Evolutionary conservation across 1,140 invertebrate genomes (phyloP).

Genomic region (Metopolophium dirhodum): DNA sequence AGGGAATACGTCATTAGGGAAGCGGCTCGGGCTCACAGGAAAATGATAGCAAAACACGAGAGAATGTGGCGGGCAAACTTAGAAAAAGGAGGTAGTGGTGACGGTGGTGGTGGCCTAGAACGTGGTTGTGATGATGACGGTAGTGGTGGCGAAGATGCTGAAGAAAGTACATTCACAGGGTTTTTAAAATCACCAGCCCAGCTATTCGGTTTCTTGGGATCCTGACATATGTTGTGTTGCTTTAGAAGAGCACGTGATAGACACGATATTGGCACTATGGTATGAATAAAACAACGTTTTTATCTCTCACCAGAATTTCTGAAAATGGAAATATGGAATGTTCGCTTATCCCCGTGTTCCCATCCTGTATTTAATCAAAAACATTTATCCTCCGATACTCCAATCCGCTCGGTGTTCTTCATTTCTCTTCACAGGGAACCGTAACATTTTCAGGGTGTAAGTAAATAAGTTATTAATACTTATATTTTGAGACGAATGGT

Average conservation of each 20-base stretch:
- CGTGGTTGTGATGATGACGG: conserved; percentile 74
- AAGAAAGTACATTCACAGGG: conserved; percentile 64
- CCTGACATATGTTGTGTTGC: conserved; percentile 26
- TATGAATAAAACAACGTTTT: not conserved
- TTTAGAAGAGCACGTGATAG: not conserved
- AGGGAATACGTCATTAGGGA: conserved; percentile 12
- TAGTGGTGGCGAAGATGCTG: conserved; percentile 63
- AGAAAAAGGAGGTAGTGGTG: conserved; percentile 67
- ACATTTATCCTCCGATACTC: not conserved
- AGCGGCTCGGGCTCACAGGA: not conserved
- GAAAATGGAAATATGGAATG: not conserved
- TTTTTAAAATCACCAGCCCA: conserved; percentile 57
- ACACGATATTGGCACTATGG: conserved; percentile 32
- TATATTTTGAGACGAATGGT: not conserved
- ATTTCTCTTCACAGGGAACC: conserved; percentile 45
- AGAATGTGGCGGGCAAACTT: conserved; percentile 73
- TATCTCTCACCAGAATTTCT: not conserved
- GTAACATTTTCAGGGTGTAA: conserved; percentile 47
- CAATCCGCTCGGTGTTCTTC: not conserved
- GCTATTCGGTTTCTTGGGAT: not conserved
- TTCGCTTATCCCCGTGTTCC: not conserved
- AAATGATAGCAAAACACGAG: not conserved
- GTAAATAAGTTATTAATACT: conserved; percentile 27
- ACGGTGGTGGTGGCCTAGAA: conserved; percentile 72
- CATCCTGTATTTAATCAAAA: conserved; percentile 2